Percentiles rank a stretch among this genome's conserved stretches.
Evolutionary conservation across 2,888 invertebrate genomes (phyloP).

Genomic region (Dorcus parallelipipedus): DNA sequence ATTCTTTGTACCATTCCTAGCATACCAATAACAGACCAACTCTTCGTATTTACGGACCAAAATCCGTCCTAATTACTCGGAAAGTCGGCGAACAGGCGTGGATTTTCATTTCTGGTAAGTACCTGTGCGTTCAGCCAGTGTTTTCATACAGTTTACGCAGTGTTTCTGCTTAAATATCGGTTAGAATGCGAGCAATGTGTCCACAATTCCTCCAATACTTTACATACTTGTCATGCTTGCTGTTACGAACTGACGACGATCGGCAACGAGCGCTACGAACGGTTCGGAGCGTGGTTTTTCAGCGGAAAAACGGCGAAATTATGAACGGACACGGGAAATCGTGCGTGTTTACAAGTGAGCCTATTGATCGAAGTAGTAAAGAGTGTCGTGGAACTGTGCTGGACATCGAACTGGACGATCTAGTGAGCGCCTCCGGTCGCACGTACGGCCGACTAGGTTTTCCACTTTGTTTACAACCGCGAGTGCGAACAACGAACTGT

Average conservation of each 20-base stretch:
- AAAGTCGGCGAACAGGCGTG: conserved; percentile 61
- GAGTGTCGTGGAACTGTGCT: conserved; percentile 27
- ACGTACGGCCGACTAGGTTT: conserved; percentile 25
- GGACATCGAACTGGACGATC: conserved; percentile 32
- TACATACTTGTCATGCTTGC: conserved; percentile 75
- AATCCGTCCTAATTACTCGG: conserved; percentile 65
- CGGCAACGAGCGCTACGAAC: conserved; percentile 38
- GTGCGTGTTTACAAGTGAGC: conserved; percentile 21
- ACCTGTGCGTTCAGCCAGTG: conserved; percentile 53
- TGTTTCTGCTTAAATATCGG: conserved; percentile 62
- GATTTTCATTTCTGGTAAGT: conserved; percentile 72
- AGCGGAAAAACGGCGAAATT: conserved; percentile 29
- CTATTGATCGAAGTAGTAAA: conserved; percentile 28
- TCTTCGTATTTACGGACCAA: conserved; percentile 68
- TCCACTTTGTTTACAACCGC: conserved; percentile 31
- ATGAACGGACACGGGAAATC: conserved; percentile 22
- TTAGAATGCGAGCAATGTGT: conserved; percentile 72
- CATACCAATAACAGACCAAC: conserved; percentile 82
- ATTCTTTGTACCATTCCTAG: conserved; percentile 97
- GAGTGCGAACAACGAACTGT: conserved; percentile 11
- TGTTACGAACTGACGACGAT: conserved; percentile 52
- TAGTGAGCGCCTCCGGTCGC: conserved; percentile 25
- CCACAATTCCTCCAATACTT: conserved; percentile 73
- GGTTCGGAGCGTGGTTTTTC: conserved; percentile 43
- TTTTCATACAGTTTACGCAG: conserved; percentile 61